These are phyloP conservation scores for Amblyopsis hoosieri DNA, from an alignment of 2,797 vertebrate species.

Conservation along the genomic window DNA sequence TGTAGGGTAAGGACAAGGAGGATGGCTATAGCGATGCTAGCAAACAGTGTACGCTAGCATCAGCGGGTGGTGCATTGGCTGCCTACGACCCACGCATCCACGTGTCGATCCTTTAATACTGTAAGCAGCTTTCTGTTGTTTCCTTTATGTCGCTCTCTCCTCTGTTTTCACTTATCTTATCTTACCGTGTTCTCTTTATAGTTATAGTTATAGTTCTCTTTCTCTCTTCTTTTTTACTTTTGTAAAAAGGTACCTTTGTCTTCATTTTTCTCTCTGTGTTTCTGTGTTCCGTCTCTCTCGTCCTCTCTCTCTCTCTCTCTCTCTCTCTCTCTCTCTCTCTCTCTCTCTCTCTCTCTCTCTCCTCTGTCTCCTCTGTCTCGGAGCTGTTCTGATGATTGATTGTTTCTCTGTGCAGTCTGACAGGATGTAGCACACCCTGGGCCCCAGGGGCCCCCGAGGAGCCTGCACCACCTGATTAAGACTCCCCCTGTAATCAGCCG, in stretches of 20 bases:
- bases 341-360: conserved; percentile 38
- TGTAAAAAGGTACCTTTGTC: conserved; percentile 4
- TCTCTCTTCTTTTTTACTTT: conserved; percentile 7
- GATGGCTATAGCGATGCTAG: conserved; percentile 56
- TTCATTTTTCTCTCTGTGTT: conserved; percentile 1
- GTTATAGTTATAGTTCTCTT: neutral
- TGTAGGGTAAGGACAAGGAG: conserved; percentile 72
- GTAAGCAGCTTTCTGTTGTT: conserved; percentile 36
- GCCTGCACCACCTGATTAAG: conserved; percentile 92
- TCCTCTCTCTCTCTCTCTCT: conserved; percentile 46
- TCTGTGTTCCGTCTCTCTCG: conserved; percentile 17
- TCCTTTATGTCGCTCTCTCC: conserved; percentile 24
- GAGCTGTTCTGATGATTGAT: conserved; percentile 91
- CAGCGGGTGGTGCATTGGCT: conserved; percentile 81
- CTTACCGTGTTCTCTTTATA: neutral
- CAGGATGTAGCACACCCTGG: conserved; percentile 87
- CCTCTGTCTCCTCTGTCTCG: conserved; percentile 68
- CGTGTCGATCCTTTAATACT: conserved; percentile 29
- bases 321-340: conserved; percentile 58
- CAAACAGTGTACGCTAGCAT: conserved; percentile 16
- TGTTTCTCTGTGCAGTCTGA: conserved; percentile 91
- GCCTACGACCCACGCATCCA: conserved; percentile 75
- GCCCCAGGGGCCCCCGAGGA: conserved; percentile 86
- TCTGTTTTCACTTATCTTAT: conserved; percentile 36
- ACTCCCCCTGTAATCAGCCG: conserved; percentile 88